These are phyloP conservation scores for Sphecodes monilicornis DNA, from an alignment of 2,888 invertebrate species.

Conservation along the genomic window DNA sequence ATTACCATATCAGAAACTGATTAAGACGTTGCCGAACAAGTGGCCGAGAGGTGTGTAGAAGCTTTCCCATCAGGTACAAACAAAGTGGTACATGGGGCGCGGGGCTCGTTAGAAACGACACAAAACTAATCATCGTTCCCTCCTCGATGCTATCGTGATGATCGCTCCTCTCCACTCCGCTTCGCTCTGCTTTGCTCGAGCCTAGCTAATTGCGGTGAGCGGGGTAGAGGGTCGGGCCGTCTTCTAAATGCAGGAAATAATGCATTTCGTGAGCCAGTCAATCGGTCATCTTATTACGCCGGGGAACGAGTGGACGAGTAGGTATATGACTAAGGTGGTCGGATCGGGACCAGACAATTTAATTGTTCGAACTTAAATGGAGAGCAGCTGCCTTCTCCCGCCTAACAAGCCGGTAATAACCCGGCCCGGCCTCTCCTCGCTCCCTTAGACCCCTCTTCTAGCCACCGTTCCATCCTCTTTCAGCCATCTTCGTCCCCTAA, in stretches of 20 bases:
- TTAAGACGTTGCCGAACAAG: conserved; percentile 15
- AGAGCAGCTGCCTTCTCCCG: conserved; percentile 80
- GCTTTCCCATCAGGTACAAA: not conserved
- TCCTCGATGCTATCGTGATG: not conserved
- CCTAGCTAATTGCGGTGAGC: conserved; percentile 56
- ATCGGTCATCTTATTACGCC: conserved; percentile 64
- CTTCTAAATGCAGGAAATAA: conserved; percentile 63
- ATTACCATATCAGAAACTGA: conserved; percentile 17
- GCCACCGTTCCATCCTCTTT: conserved; percentile 45
- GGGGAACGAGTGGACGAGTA: conserved; percentile 59
- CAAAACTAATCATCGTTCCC: conserved; percentile 40
- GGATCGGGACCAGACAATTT: conserved; percentile 79
- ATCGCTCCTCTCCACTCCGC: not conserved
- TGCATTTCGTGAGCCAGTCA: conserved; percentile 58
- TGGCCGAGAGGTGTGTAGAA: conserved; percentile 5
- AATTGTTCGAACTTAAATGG: conserved; percentile 84
- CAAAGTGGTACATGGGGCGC: not conserved
- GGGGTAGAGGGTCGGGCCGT: conserved; percentile 1
- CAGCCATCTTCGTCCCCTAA: conserved; percentile 6
- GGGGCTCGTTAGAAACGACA: conserved; percentile 48
- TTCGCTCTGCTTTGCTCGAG: not conserved
- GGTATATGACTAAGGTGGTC: conserved; percentile 71
- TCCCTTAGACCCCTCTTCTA: conserved; percentile 26
- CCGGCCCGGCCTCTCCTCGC: conserved; percentile 64
- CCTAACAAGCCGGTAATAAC: conserved; percentile 83